phyloP scores from a whole-genome alignment of 1,140 invertebrate species.

The Meteorus sp. region DNA sequence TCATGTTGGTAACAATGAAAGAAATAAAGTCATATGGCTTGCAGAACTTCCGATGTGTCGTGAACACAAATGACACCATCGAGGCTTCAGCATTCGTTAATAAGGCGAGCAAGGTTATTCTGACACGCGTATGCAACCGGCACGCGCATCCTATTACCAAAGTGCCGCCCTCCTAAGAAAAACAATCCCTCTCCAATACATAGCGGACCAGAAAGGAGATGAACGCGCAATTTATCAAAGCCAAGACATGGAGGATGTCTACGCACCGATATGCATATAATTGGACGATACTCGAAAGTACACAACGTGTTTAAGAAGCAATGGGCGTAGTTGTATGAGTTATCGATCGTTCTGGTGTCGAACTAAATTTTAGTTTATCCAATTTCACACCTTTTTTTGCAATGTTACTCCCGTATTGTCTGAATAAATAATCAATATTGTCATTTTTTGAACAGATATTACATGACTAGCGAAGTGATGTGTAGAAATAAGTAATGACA shows the following conservation, averaged over 20 bases:
- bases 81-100: not conserved
- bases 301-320: no score
- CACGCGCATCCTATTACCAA: slow-evolving; percentile 57
- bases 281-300: not conserved
- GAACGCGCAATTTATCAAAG: not conserved
- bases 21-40: no score
- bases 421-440: no score
- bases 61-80: not conserved
- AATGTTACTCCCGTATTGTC: no score
- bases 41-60: not conserved
- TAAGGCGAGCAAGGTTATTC: not conserved
- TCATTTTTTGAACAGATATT: no score
- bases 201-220: not conserved
- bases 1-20: no score
- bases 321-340: no score
- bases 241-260: not conserved
- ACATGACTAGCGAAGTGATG: no score
- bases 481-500: no score
- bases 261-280: not conserved
- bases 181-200: not conserved
- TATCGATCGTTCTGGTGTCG: no score
- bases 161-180: slow-evolving; percentile 42
- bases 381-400: no score
- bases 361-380: no score
- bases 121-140: slow-evolving; percentile 27